These are phyloP conservation scores for Dynastes maya DNA, from an alignment of 2,888 invertebrate species.

Conservation along the genomic window DNA sequence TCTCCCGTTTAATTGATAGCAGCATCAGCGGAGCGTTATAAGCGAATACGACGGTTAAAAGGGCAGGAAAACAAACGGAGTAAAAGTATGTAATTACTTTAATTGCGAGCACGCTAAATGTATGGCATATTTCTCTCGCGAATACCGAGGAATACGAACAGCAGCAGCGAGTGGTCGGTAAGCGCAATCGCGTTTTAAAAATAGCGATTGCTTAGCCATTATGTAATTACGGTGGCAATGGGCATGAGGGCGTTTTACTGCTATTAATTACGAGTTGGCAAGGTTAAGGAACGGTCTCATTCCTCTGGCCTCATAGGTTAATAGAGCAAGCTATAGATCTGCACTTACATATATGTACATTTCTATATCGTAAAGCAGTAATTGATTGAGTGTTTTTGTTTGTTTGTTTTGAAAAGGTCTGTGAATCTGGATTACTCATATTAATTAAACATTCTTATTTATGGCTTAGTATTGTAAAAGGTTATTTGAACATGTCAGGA, in stretches of 20 bases:
- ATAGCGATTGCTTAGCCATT: conserved; percentile 46
- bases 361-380: not conserved
- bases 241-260: conserved; percentile 35
- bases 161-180: not conserved
- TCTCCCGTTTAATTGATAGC: conserved; percentile 12
- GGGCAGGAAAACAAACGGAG: conserved; percentile 24
- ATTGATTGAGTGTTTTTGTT: too few relatives aligned
- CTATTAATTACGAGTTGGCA: conserved; percentile 44
- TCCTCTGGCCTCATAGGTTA: conserved; percentile 40
- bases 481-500: too few relatives aligned
- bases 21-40: conserved; percentile 18
- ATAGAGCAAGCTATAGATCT: conserved; percentile 31
- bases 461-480: too few relatives aligned
- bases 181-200: conserved; percentile 46
- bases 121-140: conserved; percentile 33
- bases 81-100: conserved; percentile 46
- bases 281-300: conserved; percentile 44
- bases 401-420: too few relatives aligned
- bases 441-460: too few relatives aligned
- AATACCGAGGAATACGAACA: not conserved
- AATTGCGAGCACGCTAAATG: conserved; percentile 45
- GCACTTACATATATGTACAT: not conserved
- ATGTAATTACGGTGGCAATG: conserved; percentile 48
- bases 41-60: not conserved
- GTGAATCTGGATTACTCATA: too few relatives aligned